phyloP scores from a whole-genome alignment of 2,113 vertebrate genomes.

The Saimiri boliviensis region DNA sequence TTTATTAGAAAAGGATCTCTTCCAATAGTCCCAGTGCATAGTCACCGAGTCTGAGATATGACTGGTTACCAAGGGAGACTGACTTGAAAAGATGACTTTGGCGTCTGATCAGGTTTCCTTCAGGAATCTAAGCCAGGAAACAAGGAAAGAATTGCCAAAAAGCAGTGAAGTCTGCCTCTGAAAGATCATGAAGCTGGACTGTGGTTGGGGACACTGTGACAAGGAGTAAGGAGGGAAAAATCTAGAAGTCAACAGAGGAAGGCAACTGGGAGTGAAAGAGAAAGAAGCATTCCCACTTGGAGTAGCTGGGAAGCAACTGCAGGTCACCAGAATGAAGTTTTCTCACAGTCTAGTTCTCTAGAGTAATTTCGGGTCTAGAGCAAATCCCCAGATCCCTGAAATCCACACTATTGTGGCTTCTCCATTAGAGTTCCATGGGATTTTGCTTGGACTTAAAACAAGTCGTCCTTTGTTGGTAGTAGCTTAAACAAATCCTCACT shows the following conservation, averaged over 20 bases:
- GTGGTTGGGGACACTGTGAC: not conserved
- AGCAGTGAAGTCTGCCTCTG: not conserved
- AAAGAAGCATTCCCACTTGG: no score
- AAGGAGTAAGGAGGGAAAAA: not conserved
- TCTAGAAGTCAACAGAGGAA: not conserved
- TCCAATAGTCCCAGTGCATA: rapidly evolving
- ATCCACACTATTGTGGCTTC: not conserved
- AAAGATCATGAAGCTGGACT: not conserved
- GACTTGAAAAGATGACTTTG: not conserved
- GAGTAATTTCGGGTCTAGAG: not conserved
- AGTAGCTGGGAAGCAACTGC: not conserved
- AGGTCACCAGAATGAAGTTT: not conserved
- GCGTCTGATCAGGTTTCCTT: not conserved
- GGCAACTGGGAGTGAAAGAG: not conserved
- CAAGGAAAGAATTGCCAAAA: not conserved
- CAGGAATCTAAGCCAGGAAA: not conserved
- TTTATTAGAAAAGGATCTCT: not conserved
- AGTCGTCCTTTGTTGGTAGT: not conserved
- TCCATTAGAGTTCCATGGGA: not conserved
- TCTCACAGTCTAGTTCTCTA: not conserved
- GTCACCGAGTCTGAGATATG: no score
- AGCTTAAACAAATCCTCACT: not conserved
- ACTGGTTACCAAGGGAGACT: not conserved
- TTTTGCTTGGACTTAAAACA: not conserved
- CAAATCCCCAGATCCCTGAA: not conserved